Evolutionary conservation across 2,113 vertebrate genomes (phyloP), one percentile per base, ranked within the genome.

Genomic region (Polyodon spathula): DNA sequence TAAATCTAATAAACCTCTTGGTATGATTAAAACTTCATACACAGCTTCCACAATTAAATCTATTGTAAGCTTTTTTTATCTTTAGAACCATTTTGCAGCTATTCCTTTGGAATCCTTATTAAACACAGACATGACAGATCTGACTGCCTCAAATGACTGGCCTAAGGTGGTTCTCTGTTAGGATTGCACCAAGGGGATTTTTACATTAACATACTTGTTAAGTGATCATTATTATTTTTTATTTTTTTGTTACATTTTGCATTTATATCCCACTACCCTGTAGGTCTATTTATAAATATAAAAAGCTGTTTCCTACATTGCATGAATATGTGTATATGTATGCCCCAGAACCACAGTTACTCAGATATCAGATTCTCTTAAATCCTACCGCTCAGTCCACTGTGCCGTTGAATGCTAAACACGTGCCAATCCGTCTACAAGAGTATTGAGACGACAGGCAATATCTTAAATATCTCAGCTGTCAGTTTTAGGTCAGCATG

Each of bases 401-500:
- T 50, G 15, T 14, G 15, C 15, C 10, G 3, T n/a, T 12, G 48
- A 55, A 55, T 55, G 53, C 53, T 55, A 55, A 37, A 55, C 53
- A 55, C 53, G 10, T 55, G 5, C 53, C 11, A 17, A 50, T 50
- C 48, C 14, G 48, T n/a, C 48, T 50, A 50, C 48, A 50, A n/a
- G 5, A 50, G 15, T 50, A 14, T 50, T 11, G 15, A 14, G 15
- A 50, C 5, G 5, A 53, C 3, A 4, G 14, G 12, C 12, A 53
- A 53, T 53, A 17, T 17, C 51, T 53, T 53, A 15, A 14, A 55
- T 17, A 55, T 3, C n/a, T 17, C 2, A 55, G 53, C 16, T 55
- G 53, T 55, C 53, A 55, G 53, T 55, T 55, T 27, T 17, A 55
- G 53, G 53, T 37, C 53, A 55, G 11, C 15, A 55, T 37, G 53